Evolutionary conservation across 2,797 vertebrate species (phyloP).

Genomic region (Anguilla anguilla): DNA sequence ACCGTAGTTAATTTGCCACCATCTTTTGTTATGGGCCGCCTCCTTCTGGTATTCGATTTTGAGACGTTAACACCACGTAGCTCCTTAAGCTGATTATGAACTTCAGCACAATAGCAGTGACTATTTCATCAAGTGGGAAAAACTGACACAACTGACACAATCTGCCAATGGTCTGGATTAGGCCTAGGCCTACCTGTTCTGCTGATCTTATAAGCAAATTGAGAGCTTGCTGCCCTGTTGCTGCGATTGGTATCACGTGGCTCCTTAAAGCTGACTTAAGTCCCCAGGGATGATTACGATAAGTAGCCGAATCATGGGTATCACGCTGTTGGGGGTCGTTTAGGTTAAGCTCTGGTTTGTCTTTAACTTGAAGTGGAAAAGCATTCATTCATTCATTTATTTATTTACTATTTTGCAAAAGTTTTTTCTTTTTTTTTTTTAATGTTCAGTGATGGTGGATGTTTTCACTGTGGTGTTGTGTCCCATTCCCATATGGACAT

Average conservation of each 20-base stretch:
- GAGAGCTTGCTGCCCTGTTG: background rate
- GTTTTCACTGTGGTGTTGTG: background rate
- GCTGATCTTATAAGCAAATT: conserved; percentile 7
- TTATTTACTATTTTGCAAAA: background rate
- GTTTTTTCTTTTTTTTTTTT: background rate
- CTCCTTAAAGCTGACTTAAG: conserved; percentile 9
- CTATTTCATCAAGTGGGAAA: background rate
- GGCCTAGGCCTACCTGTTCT: background rate
- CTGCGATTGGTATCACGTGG: background rate
- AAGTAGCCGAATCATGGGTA: background rate
- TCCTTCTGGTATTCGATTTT: background rate
- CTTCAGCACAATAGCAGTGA: background rate
- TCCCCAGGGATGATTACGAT: background rate
- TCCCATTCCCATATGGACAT: background rate
- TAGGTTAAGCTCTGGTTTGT: background rate
- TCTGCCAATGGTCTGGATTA: background rate
- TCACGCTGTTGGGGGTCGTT: background rate
- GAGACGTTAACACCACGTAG: background rate
- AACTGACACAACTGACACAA: conserved; percentile 9
- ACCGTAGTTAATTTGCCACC: background rate
- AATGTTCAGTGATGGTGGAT: background rate
- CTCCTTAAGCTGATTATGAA: background rate
- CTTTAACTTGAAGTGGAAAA: background rate
- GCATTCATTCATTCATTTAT: background rate
- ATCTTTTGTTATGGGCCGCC: background rate